Conservation (phyloP, 2,797 vertebrate genomes). For the Cheirogaleus major region DNA sequence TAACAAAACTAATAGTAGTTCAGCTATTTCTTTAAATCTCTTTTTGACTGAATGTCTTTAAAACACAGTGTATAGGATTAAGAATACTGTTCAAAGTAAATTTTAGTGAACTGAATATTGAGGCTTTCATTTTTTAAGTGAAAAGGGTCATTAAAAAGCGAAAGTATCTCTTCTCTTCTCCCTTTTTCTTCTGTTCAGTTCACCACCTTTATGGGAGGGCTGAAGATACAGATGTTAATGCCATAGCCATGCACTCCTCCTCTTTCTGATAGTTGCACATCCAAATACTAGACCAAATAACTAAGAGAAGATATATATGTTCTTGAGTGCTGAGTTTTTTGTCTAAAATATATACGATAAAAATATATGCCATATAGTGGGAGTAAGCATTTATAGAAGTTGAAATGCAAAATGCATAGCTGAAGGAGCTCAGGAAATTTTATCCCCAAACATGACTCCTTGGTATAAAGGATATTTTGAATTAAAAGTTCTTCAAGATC, state of each 20-base stretch:
- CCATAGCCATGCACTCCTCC: background rate
- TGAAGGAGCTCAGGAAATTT: background rate
- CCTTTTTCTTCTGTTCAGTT: background rate
- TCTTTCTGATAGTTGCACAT: background rate
- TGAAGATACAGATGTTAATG: background rate
- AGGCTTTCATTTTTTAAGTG: background rate
- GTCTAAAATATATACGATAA: background rate
- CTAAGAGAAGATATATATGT: background rate
- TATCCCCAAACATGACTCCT: background rate
- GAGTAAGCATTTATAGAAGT: background rate
- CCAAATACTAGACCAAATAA: background rate
- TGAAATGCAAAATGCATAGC: background rate
- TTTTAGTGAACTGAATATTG: background rate
- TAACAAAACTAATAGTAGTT: too few relatives aligned
- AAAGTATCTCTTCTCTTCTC: background rate
- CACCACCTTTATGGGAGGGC: background rate
- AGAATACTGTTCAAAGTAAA: background rate
- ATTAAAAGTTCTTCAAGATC: background rate
- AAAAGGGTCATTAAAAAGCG: background rate
- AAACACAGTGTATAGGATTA: background rate
- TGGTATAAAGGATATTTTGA: background rate
- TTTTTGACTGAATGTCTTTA: constrained; percentile 7
- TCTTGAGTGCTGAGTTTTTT: constrained; percentile 2
- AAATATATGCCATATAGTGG: background rate
- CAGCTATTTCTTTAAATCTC: background rate